phyloP scores from a whole-genome alignment of 2,888 invertebrate genomes.

The Oconnorella tubifera region DNA sequence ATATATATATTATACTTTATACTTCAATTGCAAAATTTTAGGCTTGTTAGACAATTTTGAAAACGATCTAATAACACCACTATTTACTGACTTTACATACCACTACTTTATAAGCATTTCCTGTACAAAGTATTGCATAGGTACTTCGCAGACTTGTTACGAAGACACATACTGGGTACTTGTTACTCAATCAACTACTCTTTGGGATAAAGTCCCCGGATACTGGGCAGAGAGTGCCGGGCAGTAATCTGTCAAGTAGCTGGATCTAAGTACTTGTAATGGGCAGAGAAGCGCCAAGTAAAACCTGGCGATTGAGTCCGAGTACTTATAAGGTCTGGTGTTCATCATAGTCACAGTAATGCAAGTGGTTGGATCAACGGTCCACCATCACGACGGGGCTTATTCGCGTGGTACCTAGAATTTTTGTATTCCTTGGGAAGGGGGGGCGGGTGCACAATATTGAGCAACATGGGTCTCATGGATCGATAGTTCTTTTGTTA shows the following conservation, averaged over 20 bases:
- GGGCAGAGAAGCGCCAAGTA: background rate
- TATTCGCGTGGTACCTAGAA: constrained; percentile 12
- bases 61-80: no score
- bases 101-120: no score
- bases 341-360: constrained; percentile 14
- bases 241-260: background rate
- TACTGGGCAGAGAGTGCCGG: constrained; percentile 13
- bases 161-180: constrained; percentile 6
- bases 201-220: constrained; percentile 19
- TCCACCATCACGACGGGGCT: constrained; percentile 15
- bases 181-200: constrained; percentile 8
- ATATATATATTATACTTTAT: no score
- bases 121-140: background rate
- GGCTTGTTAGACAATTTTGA: no score
- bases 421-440: no score
- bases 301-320: constrained; percentile 1
- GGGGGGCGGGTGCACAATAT: no score
- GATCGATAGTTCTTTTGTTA: no score
- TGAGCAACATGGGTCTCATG: no score
- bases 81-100: no score
- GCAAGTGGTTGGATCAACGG: background rate
- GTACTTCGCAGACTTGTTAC: constrained; percentile 4
- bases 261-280: background rate
- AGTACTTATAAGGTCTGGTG: background rate
- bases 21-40: no score